Evolutionary conservation across 2,113 vertebrate species (phyloP), one percentile per base, ranked within the genome.

Genomic region (Misgurnus anguillicaudatus): DNA sequence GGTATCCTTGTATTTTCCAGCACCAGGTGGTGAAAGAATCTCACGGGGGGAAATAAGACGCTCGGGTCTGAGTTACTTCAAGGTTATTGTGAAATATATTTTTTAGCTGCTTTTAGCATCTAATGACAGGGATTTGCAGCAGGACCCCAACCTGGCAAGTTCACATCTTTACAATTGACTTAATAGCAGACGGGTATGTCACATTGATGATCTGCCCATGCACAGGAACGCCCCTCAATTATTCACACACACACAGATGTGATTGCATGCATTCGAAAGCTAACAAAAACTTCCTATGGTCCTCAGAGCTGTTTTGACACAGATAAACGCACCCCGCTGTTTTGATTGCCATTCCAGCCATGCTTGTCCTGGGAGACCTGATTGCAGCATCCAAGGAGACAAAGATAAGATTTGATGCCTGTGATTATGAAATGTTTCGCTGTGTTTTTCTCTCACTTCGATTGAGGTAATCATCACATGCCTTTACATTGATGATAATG

Each of bases 321-420:
- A 38, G 13, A 47, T 58, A 47, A 70, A 31, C 41, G 57, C 65
- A 39, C 47, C 81, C 72, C 71, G 48, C 77, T 65, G 65, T 21
- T 66, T 69, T 83, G 78, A 79, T 78, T 80, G 81, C 60, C 57
- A 51, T 64, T 75, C 42, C 65, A 24, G 48, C 67, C 47, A 68
- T 31, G 62, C 41, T 17, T 41, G 4, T 62, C 31, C 14, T 10
- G 3, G 58, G 74, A 61, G 72, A 79, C 68, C 10, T 58, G n/a
- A 39, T 79, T 69, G 61, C 47, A 4, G n/a, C 58, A 48, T 64
- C 64, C 64, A 38, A n/a, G 57, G 65, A 45, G 58, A 73, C 24
- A 11, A 58, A 55, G 19, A 39, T 45, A 47, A 72, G 67, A 31
- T 17, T 41, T 47, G 71, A 57, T 67, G 63, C 13, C 58, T 8